Evolutionary conservation across 2,113 vertebrate genomes (phyloP), one percentile per base, ranked within the genome.

Genomic region (Callospermophilus lateralis): DNA sequence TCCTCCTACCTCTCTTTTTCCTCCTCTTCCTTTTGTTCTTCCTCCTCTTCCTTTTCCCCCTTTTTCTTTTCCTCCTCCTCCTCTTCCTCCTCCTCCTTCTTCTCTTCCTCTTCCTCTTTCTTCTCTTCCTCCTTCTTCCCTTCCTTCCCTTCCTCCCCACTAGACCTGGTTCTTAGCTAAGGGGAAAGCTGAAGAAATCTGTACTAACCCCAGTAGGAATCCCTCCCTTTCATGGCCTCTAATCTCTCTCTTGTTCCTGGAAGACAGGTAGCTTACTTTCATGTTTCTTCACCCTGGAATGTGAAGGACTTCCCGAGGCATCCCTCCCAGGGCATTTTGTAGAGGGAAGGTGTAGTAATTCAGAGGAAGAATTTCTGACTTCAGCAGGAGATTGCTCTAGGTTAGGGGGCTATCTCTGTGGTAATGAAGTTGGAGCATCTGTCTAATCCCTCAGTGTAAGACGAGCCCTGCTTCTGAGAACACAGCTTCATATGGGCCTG

Each of bases 31-130:
- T 48, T n/a, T n/a, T n/a, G n/a, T n/a, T n/a, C n/a, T n/a, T n/a
- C 10, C 10, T 48, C 48, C 10, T 48, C 48, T 10, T 55, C 53
- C 0, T 19, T 4, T 6, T 5, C 17, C 4, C 6, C n/a, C n/a
- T n/a, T n/a, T n/a, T n/a, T n/a, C n/a, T n/a, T n/a, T n/a, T n/a
- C n/a, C n/a, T n/a, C n/a, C n/a, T n/a, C n/a, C n/a, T n/a, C n/a
- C n/a, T n/a, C n/a, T n/a, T n/a, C n/a, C n/a, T n/a, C n/a, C n/a
- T n/a, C n/a, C n/a, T n/a, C n/a, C n/a, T n/a, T 1, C 10, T 12
- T 10, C 48, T 48, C 48, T 0, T 48, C 48, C 10, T 48, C 1
- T 2, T 48, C 48, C 2, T 12, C 48, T 1, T 48, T n/a, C n/a
- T n/a, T n/a, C n/a, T n/a, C n/a, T n/a, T n/a, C n/a, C n/a, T n/a